Percentiles rank a stretch among this genome's conserved stretches.
These are phyloP conservation scores for Phrynocephalus guinanensis DNA, from an alignment of 2,797 vertebrate species.

Conservation along the genomic window DNA sequence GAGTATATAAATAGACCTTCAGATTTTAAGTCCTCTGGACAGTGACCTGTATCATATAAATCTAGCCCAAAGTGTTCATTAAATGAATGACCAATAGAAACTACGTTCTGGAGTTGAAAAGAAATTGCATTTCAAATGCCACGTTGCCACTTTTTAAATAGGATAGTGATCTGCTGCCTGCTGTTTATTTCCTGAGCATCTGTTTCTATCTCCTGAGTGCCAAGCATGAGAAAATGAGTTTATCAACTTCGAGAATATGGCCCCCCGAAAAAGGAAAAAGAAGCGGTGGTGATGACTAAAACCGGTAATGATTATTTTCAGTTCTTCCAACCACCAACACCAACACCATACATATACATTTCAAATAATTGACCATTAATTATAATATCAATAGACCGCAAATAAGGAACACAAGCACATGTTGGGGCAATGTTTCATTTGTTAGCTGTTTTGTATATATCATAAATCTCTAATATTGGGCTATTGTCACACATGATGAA, in stretches of 20 bases:
- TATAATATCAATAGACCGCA: constrained; percentile 85
- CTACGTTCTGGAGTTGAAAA: constrained; percentile 26
- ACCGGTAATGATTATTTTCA: constrained; percentile 86
- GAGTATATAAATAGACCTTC: neutral
- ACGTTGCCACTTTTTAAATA: constrained; percentile 30
- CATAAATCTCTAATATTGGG: constrained; percentile 88
- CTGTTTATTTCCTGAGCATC: constrained; percentile 58
- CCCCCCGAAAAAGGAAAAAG: constrained; percentile 41
- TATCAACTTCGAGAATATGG: constrained; percentile 78
- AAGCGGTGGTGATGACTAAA: constrained; percentile 72
- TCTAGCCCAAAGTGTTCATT: neutral
- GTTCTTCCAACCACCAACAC: constrained; percentile 67
- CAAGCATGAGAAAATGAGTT: constrained; percentile 75
- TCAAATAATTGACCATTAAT: constrained; percentile 85
- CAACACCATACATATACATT: neutral
- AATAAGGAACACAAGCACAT: constrained; percentile 82
- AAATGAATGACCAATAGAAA: neutral
- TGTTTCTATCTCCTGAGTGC: constrained; percentile 69
- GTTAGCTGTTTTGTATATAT: constrained; percentile 84
- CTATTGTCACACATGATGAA: constrained; percentile 89
- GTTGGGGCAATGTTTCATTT: constrained; percentile 86
- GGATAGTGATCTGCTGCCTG: constrained; percentile 46
- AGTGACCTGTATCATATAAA: neutral
- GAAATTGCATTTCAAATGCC: constrained; percentile 57
- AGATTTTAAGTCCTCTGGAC: neutral